These are phyloP conservation scores for Habroteleia sp. DNA, from an alignment of 2,888 invertebrate species.

Conservation along the genomic window DNA sequence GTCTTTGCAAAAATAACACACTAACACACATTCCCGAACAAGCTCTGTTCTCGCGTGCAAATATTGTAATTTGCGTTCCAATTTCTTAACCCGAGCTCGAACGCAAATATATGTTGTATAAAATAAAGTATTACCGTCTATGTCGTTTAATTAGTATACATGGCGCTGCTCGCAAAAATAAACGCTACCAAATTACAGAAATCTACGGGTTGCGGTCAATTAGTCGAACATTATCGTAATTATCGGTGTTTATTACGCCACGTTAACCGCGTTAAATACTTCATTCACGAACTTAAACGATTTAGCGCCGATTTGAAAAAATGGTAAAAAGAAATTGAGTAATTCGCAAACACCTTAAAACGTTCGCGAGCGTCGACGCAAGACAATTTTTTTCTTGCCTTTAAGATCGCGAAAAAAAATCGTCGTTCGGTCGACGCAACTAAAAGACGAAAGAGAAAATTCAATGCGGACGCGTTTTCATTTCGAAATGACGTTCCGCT, in stretches of 20 bases:
- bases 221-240: constrained; percentile 33
- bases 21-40: not conserved
- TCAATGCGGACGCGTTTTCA: constrained; percentile 29
- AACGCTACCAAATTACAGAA: too few species aligned
- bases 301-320: too few species aligned
- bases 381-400: too few species aligned
- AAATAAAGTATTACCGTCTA: constrained; percentile 21
- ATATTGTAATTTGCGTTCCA: constrained; percentile 37
- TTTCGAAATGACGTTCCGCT: constrained; percentile 49
- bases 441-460: constrained; percentile 30
- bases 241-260: constrained; percentile 22
- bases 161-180: too few species aligned
- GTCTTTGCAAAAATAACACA: not conserved
- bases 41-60: constrained; percentile 2
- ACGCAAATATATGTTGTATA: constrained; percentile 6
- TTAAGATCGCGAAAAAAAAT: constrained; percentile 17
- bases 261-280: constrained; percentile 22
- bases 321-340: too few species aligned
- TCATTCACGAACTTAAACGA: too few species aligned
- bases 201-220: not conserved
- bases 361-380: too few species aligned
- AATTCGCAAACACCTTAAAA: too few species aligned
- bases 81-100: constrained; percentile 19
- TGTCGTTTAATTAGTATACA: too few species aligned
- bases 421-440: not conserved